Percentiles rank a stretch among this genome's conserved stretches.
Conservation (phyloP, 2,113 vertebrate genomes). For the Carollia perspicillata region DNA sequence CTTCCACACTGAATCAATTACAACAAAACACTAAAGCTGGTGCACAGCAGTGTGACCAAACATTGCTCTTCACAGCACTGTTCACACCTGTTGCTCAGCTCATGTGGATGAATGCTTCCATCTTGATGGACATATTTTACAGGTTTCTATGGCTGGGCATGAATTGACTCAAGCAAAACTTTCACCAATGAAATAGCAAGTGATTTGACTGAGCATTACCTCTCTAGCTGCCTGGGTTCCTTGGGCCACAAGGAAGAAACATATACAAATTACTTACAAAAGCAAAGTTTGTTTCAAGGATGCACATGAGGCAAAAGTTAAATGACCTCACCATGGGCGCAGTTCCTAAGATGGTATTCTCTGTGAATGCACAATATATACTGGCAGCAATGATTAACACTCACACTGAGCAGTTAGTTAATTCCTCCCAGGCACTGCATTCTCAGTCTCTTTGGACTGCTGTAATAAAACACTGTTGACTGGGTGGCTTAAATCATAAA, state of each 20-base stretch:
- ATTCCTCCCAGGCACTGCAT: background rate
- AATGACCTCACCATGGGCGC: background rate
- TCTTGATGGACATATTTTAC: background rate
- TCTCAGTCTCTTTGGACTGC: background rate
- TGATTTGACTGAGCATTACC: background rate
- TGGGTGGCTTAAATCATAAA: background rate
- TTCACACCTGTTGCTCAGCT: background rate
- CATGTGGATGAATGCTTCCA: background rate
- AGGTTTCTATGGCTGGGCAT: background rate
- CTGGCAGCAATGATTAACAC: background rate
- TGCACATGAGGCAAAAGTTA: background rate
- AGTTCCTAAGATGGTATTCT: background rate
- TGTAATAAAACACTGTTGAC: background rate
- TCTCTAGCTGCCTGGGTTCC: background rate
- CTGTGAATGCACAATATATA: background rate
- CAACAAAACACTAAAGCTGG: background rate
- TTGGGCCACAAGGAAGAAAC: background rate
- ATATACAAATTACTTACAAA: background rate
- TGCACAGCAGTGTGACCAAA: background rate
- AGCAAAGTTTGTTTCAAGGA: background rate
- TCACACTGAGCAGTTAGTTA: background rate
- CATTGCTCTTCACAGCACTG: background rate
- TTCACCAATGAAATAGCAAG: background rate
- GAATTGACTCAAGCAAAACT: background rate
- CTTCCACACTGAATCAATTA: rapidly evolving